A percentile compares a stretch with the other conserved stretches of the same genome.
Conservation (phyloP, 2,113 vertebrate species). For the Martes martes region DNA sequence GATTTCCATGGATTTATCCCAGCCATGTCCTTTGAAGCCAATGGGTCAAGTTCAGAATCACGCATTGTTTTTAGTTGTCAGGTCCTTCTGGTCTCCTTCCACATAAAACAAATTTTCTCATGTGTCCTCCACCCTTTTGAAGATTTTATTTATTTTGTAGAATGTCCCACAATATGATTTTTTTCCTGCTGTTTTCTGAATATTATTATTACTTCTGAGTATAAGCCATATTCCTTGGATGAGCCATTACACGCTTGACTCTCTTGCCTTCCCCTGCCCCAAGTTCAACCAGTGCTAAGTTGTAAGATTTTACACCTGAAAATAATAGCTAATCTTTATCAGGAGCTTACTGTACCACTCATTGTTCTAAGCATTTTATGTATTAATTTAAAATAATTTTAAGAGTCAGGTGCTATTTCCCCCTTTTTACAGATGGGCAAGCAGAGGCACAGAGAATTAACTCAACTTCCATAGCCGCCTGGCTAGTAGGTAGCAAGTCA, state of each 20-base stretch:
- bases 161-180: neutral
- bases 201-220: neutral
- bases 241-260: neutral
- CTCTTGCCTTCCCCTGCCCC: neutral
- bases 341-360: neutral
- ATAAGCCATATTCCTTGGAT: neutral
- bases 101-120: neutral
- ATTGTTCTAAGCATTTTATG: neutral
- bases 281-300: neutral
- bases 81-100: neutral
- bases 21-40: neutral
- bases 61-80: neutral
- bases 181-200: neutral
- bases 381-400: neutral
- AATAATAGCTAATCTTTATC: neutral
- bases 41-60: neutral
- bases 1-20: neutral
- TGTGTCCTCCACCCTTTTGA: neutral
- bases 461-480: no score
- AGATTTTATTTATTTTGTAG: neutral
- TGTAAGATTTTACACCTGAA: neutral
- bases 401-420: neutral
- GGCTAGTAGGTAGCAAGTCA: neutral
- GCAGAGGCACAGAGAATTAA: neutral
- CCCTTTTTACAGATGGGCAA: neutral